These are phyloP conservation scores for Parotocinclus haroldoi DNA, from an alignment of 2,797 vertebrate genomes.

Conservation along the genomic window DNA sequence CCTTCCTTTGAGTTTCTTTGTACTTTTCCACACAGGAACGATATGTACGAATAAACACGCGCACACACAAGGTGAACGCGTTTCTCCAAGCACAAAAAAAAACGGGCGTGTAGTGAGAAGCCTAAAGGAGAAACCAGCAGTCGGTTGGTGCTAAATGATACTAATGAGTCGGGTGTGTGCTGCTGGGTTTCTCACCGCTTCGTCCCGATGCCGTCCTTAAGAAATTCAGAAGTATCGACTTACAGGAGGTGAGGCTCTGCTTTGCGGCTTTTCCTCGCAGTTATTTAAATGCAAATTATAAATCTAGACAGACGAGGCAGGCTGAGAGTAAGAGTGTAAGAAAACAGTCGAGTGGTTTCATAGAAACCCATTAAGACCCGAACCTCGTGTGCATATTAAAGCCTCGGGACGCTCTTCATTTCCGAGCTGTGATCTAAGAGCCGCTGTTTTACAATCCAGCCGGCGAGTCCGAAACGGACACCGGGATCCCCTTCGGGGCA, in stretches of 20 bases:
- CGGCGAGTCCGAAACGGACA: not conserved
- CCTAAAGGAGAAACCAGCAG: conserved; percentile 19
- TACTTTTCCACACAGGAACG: no score
- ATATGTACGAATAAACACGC: not conserved
- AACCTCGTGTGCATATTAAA: conserved; percentile 21
- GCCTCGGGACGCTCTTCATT: not conserved
- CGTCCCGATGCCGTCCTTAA: conserved; percentile 64
- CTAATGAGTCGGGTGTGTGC: conserved; percentile 76
- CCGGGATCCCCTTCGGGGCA: not conserved
- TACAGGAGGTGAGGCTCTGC: conserved; percentile 36
- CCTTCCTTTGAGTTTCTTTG: no score
- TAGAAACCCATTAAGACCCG: conserved; percentile 27
- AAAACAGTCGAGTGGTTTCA: conserved; percentile 34
- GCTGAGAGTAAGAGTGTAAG: conserved; percentile 12
- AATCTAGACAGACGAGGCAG: conserved; percentile 32
- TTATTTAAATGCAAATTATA: conserved; percentile 74
- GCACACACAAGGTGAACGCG: not conserved
- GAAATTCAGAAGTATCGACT: conserved; percentile 63
- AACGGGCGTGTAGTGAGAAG: not conserved
- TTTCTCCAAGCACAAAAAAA: not conserved
- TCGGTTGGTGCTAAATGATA: conserved; percentile 72
- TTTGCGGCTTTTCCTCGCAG: conserved; percentile 46
- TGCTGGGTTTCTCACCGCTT: conserved; percentile 70
- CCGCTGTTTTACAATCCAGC: not conserved
- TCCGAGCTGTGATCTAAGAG: not conserved